Conservation (phyloP, 2,888 invertebrate genomes). For the Hypomecis punctinalis region DNA sequence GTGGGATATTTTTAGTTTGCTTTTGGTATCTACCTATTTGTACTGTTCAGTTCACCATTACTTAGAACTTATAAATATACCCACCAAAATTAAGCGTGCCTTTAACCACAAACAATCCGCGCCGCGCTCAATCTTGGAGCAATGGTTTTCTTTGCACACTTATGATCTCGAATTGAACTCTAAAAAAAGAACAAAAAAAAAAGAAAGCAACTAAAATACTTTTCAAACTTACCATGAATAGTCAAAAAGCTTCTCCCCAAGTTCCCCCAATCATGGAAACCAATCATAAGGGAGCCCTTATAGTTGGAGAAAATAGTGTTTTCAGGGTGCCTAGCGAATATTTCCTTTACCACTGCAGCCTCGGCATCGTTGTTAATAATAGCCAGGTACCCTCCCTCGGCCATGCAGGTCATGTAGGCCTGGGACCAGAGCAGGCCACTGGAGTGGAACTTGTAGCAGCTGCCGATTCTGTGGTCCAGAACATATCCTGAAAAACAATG, state of each 20-base stretch:
- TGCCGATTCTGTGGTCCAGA: conserved; percentile 49
- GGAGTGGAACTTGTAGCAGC: conserved; percentile 64
- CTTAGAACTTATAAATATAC: too few relatives aligned
- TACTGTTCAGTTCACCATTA: too few relatives aligned
- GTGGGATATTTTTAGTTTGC: too few relatives aligned
- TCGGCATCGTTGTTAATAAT: conserved; percentile 58
- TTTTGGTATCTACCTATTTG: too few relatives aligned
- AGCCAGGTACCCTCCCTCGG: conserved; percentile 60
- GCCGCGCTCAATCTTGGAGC: too few relatives aligned
- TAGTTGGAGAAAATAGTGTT: conserved; percentile 32
- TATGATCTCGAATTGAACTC: too few relatives aligned
- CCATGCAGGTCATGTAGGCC: conserved; percentile 58
- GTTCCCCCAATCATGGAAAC: conserved; percentile 52
- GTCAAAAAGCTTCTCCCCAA: conserved; percentile 51
- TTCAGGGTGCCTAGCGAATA: conserved; percentile 47
- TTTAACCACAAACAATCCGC: too few relatives aligned
- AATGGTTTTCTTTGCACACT: too few relatives aligned
- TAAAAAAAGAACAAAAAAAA: background rate
- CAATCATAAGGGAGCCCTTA: conserved; percentile 45
- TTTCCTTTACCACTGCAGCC: conserved; percentile 44
- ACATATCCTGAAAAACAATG: conserved; percentile 51
- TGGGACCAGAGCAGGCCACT: conserved; percentile 53
- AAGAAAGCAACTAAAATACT: background rate
- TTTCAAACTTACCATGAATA: conserved; percentile 50
- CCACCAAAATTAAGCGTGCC: too few relatives aligned